Percentiles rank a stretch among this genome's conserved stretches.
Evolutionary conservation across 1,140 invertebrate species (phyloP).

Genomic region (Macrosteles quadrilineatus): DNA sequence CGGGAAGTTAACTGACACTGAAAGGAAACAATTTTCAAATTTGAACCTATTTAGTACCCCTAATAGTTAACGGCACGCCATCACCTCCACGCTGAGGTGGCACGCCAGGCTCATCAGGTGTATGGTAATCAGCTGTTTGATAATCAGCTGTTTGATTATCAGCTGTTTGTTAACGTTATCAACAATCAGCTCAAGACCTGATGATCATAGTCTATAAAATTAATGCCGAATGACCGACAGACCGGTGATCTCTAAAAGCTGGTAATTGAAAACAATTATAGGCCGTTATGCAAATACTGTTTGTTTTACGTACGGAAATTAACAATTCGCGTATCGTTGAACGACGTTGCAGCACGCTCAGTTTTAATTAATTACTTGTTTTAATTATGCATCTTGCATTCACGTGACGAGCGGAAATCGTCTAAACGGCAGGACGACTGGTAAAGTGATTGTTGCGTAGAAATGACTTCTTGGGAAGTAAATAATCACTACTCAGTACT

Average conservation of each 20-base stretch:
- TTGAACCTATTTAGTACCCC: too few species aligned
- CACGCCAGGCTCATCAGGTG: too few species aligned
- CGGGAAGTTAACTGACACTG: too few species aligned
- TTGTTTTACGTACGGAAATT: background rate
- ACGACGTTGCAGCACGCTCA: background rate
- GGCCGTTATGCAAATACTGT: background rate
- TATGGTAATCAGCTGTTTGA: background rate
- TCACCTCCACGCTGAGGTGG: too few species aligned
- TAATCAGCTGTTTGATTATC: background rate
- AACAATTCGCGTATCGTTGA: too few species aligned
- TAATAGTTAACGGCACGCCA: too few species aligned
- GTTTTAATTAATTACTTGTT: background rate
- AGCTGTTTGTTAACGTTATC: background rate
- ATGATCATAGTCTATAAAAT: background rate
- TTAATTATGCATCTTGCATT: background rate
- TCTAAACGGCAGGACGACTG: too few species aligned
- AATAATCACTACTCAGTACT: too few species aligned
- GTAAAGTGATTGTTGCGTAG: too few species aligned
- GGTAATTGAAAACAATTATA: slow-evolving; percentile 17
- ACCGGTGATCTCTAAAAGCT: background rate
- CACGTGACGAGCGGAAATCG: background rate
- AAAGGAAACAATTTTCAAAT: too few species aligned
- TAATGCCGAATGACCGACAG: background rate
- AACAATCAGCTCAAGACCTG: background rate
- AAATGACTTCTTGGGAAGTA: too few species aligned